Percentiles rank a stretch among this genome's conserved stretches.
Conservation (phyloP, 1,140 invertebrate species). For the Schlechtendalia chinensis region DNA sequence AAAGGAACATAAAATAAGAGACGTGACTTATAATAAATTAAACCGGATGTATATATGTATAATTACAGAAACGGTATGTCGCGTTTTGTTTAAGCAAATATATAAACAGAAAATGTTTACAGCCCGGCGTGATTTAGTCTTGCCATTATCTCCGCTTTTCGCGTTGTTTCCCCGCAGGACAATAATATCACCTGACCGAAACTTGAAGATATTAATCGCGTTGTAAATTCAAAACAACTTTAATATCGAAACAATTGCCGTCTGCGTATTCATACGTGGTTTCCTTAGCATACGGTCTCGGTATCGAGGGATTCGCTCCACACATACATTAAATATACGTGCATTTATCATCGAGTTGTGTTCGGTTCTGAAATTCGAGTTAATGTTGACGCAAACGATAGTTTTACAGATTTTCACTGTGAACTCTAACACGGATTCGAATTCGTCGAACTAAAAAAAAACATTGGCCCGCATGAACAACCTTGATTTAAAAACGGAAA, state of each 20-base stretch:
- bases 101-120: conserved; percentile 26
- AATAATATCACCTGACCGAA: conserved; percentile 29
- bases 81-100: background rate
- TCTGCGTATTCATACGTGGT: conserved; percentile 8
- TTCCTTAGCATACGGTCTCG: background rate
- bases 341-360: background rate
- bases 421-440: no score
- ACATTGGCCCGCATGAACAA: no score
- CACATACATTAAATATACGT: background rate
- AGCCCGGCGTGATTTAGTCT: conserved; percentile 20
- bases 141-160: conserved; percentile 3
- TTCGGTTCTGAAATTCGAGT: background rate
- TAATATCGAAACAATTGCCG: conserved; percentile 6
- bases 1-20: background rate
- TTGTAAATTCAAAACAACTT: conserved; percentile 28
- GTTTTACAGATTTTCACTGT: no score
- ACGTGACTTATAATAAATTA: conserved; percentile 17
- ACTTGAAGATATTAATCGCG: conserved; percentile 28
- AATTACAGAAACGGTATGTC: background rate
- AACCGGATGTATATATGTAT: background rate
- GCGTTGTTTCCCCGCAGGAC: conserved; percentile 13
- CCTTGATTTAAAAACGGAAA: no score
- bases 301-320: background rate
- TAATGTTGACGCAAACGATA: no score
- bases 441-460: no score